Evolutionary conservation across 2,113 vertebrate species (phyloP).

Genomic region (Protobothrops flavoviridis): DNA sequence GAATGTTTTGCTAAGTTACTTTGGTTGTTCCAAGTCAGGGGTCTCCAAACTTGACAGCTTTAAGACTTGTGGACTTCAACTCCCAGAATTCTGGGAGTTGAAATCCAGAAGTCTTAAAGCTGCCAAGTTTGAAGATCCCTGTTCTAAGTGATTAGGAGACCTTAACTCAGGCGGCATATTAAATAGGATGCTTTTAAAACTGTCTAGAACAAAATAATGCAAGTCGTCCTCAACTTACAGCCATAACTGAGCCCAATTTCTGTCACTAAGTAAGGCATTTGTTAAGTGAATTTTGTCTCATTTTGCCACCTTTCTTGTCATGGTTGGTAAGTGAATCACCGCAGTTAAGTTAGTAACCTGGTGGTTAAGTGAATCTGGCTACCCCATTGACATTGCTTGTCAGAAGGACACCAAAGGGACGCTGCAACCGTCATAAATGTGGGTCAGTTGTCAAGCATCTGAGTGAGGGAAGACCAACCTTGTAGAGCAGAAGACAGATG

Average conservation of each 20-base stretch:
- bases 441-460: background rate
- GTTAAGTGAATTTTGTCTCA: background rate
- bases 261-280: background rate
- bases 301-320: background rate
- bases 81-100: no score
- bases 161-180: slow-evolving; percentile 46
- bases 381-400: no score
- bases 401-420: no score
- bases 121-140: background rate
- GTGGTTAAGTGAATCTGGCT: background rate
- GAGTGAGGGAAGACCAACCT: no score
- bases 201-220: background rate
- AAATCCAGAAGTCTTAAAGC: no score
- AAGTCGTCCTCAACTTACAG: background rate
- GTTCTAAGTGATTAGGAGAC: slow-evolving; percentile 33
- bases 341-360: background rate
- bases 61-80: no score
- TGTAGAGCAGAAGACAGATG: no score
- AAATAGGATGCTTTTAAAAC: slow-evolving; percentile 20
- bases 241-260: background rate
- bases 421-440: background rate
- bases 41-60: no score
- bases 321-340: background rate
- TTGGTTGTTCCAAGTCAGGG: slow-evolving; percentile 26
- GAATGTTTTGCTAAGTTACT: slow-evolving; percentile 42